A percentile compares a stretch with the other conserved stretches of the same genome.
Evolutionary conservation across 1,140 invertebrate genomes (phyloP).

Genomic region (Lucilia sericata): DNA sequence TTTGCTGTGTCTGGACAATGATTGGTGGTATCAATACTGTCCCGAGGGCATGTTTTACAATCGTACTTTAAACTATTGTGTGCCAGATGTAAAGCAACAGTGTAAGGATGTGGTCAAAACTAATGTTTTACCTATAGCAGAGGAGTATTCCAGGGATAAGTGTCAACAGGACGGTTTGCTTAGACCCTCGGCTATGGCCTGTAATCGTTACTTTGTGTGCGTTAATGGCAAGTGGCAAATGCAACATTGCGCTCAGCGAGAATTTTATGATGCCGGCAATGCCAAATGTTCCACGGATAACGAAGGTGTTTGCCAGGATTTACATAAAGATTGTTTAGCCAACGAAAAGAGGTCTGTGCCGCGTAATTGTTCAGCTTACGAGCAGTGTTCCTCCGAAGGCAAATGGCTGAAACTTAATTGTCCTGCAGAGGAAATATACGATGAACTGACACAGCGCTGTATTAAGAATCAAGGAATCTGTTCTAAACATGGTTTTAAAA

Average conservation of each 20-base stretch:
- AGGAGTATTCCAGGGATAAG: not conserved
- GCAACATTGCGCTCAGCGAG: constrained; percentile 1
- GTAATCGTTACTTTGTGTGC: constrained; percentile 41
- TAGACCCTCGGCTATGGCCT: constrained; percentile 36
- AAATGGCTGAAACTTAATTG: constrained; percentile 53
- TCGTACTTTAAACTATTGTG: constrained; percentile 56
- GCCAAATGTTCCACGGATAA: constrained; percentile 34
- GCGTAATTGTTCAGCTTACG: constrained; percentile 57
- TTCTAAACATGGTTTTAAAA: constrained; percentile 54
- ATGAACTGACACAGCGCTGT: constrained; percentile 53
- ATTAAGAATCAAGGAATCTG: constrained; percentile 55
- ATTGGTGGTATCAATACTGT: constrained; percentile 62
- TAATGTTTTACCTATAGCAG: too few relatives aligned
- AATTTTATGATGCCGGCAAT: constrained; percentile 46
- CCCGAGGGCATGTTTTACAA: constrained; percentile 63
- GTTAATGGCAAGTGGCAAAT: constrained; percentile 41
- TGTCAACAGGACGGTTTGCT: constrained; percentile 26
- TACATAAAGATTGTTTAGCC: not conserved
- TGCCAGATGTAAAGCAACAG: constrained; percentile 54
- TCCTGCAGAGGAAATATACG: constrained; percentile 51
- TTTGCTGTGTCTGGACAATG: constrained; percentile 61
- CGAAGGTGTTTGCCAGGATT: constrained; percentile 18
- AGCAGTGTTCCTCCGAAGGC: constrained; percentile 48
- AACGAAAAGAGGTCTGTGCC: constrained; percentile 49
- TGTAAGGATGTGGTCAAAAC: constrained; percentile 42